Evolutionary conservation across 2,113 vertebrate species (phyloP), one percentile per base, ranked within the genome.

Genomic region (Petromus typicus): DNA sequence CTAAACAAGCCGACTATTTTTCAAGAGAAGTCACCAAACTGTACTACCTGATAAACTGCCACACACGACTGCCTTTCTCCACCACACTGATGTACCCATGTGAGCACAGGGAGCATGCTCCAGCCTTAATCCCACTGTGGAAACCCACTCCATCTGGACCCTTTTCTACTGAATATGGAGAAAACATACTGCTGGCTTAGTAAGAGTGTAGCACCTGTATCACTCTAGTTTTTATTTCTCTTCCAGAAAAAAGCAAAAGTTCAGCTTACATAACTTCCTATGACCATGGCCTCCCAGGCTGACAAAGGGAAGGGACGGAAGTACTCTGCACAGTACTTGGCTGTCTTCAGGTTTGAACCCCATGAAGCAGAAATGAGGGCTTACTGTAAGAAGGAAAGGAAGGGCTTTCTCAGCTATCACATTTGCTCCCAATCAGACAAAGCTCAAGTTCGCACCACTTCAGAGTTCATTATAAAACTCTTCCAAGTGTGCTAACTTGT

Each of bases 391-490:
- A 22, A 81, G 25, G 57, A 30, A 81, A 64, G 45, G 34, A 84
- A 57, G n/a, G 45, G 14, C 23, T 91, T 76, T 71, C 75, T 73
- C 75, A 85, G 48, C 30, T 91, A 92, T 3, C 45, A 22, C 90
- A 93, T 57, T 17, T 78, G 34, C 51, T 92, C 75, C 30, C 79
- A 78, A 67, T 69, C 63, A 75, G 43, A 90, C 48, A 88, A 92
- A 84, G 85, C 3, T 43, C 75, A 92, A 56, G 23, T 27, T 32
- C 94, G n/a, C 30, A 63, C 37, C 64, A 73, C n/a, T 80, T 86
- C 22, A 82, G 51, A 71, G 66, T 88, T 93, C 48, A 79, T 64
- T 67, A 93, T 13, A 90, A 97, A 93, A 59, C 37, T 78, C 78
- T 85, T 90, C 43, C 81, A 88, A 87, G 91, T 67, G 79, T 91